Evolutionary conservation across 2,797 vertebrate genomes (phyloP), one percentile per base, ranked within the genome.

Genomic region (Lagocephalus sceleratus): DNA sequence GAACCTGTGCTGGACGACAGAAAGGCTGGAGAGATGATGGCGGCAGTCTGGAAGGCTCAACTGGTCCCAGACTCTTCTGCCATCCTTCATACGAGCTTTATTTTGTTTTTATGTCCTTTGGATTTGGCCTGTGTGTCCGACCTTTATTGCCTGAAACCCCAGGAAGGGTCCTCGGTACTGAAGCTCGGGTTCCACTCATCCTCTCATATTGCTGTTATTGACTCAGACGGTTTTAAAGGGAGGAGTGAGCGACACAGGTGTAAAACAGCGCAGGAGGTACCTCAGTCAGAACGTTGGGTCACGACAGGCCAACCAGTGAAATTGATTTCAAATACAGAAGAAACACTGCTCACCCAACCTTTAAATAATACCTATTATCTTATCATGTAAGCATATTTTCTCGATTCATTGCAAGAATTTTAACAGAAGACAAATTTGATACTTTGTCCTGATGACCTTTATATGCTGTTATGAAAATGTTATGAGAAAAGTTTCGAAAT

Each of bases 11-110:
- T 38, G 62, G 54, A 48, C 7, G 16, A n/a, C 20, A 50, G 43
- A 59, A 76, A 74, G 78, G 50, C 72, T 85, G 85, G 81, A 85
- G 69, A 26, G 16, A 21, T 57, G 85, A 83, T 84, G 85, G 20
- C 38, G 71, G 72, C 71, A 77, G 84, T 80, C 82, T 75, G 81
- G 75, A 79, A 54, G 75, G 68, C 71, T 63, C 70, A 77, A 68
- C 72, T 57, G 67, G 73, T 70, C 66, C 25, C 10, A 57, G 70
- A 73, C 67, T 55, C 44, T 59, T 53, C 61, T 48, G 58, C 60
- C 73, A 75, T 69, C 67, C 72, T 68, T 73, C 66, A 81, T 42
- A 63, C 41, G 45, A 12, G 32, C 39, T 42, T 44, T 48, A 49
- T 45, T 51, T 14, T 46, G 8, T 49, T 15, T 32, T 48, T 39